These are phyloP conservation scores for Darevskia mixta DNA, from an alignment of 2,797 vertebrate genomes.

Conservation along the genomic window DNA sequence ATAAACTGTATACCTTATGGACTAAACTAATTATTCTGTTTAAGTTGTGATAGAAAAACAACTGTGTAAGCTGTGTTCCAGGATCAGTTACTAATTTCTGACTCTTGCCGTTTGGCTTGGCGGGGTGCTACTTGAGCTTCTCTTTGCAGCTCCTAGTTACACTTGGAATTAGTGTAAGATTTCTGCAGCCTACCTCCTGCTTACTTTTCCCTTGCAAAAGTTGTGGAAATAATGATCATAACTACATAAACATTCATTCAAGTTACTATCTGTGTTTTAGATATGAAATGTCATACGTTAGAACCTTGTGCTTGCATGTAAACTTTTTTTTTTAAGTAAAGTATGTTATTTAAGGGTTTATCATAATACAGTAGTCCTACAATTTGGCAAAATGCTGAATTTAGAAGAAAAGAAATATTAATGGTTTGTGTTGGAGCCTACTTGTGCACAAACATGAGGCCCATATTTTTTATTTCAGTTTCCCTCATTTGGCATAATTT, in stretches of 20 bases:
- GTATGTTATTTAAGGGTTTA: background rate
- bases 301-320: conserved; percentile 19
- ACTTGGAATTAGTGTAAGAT: conserved; percentile 56
- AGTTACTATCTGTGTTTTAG: background rate
- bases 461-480: background rate
- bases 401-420: conserved; percentile 45
- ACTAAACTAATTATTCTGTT: conserved; percentile 31
- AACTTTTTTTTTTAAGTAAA: no score
- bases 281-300: background rate
- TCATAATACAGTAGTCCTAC: background rate
- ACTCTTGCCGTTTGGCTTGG: conserved; percentile 75
- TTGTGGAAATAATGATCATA: conserved; percentile 9
- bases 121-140: conserved; percentile 70
- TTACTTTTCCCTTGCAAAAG: conserved; percentile 45
- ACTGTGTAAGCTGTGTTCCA: conserved; percentile 51
- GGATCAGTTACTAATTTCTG: conserved; percentile 82
- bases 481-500: background rate
- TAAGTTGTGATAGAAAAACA: conserved; percentile 37
- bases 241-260: background rate
- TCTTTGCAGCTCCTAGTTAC: conserved; percentile 70
- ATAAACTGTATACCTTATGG: background rate
- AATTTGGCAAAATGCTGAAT: background rate
- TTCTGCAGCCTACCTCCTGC: conserved; percentile 55
- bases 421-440: conserved; percentile 7
- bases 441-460: background rate